Percentiles rank a stretch among this genome's conserved stretches.
Conservation (phyloP, 1,140 invertebrate genomes). For the Cotesia glomerata region DNA sequence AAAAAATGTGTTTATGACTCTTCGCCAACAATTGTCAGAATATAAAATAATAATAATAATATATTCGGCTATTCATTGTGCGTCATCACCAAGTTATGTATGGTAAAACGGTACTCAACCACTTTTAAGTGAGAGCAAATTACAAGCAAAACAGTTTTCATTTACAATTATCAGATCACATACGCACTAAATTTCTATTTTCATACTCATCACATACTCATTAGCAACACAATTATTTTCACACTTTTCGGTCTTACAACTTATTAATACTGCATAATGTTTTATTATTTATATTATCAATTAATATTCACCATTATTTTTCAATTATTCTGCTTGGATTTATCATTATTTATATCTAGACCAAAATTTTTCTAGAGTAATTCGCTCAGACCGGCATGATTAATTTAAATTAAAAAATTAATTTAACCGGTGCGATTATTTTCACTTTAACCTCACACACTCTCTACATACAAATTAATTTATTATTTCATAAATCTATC, state of each 20-base stretch:
- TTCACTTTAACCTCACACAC: background rate
- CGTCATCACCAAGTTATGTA: slow-evolving; percentile 2
- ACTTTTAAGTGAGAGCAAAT: background rate
- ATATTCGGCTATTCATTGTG: background rate
- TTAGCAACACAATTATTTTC: background rate
- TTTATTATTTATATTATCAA: slow-evolving; percentile 45
- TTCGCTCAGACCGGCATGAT: background rate
- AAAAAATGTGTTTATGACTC: background rate
- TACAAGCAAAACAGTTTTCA: background rate
- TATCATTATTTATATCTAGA: slow-evolving; percentile 5
- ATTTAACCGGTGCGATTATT: background rate
- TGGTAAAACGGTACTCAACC: background rate
- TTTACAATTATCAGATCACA: background rate
- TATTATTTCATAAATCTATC: slow-evolving; percentile 22
- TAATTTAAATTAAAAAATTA: background rate
- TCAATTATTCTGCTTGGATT: background rate
- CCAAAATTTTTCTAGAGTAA: background rate
- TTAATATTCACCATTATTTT: slow-evolving; percentile 23
- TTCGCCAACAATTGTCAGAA: background rate
- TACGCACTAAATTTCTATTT: background rate
- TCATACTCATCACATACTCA: background rate
- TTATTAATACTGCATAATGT: slow-evolving; percentile 59
- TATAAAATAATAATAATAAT: background rate
- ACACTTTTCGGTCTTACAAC: slow-evolving; percentile 45
- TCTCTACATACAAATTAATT: slow-evolving; percentile 25